phyloP scores from a whole-genome alignment of 2,113 vertebrate genomes.

The Emydura subglobosa region DNA sequence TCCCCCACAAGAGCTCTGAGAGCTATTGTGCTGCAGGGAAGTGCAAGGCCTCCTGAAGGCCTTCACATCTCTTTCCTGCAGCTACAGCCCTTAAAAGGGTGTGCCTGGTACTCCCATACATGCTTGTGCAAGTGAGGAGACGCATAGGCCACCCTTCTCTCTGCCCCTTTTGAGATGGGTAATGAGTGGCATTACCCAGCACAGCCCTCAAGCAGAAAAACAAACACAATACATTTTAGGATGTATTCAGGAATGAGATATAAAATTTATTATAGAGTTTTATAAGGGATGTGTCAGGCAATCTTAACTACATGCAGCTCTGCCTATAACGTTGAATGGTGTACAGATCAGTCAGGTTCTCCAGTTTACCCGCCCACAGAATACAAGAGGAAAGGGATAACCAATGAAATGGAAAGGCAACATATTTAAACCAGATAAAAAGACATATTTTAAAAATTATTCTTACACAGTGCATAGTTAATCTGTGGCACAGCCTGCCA shows the following conservation, averaged over 20 bases:
- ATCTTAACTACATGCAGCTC: not conserved
- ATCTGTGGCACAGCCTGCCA: not conserved
- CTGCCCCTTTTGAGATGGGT: constrained; percentile 51
- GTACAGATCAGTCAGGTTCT: not conserved
- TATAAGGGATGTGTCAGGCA: not conserved
- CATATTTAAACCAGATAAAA: constrained; percentile 18
- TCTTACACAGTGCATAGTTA: constrained; percentile 8
- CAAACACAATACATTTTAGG: constrained; percentile 25
- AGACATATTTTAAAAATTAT: not conserved
- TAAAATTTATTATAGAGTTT: constrained; percentile 28
- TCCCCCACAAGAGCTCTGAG: not conserved
- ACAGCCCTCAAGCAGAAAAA: not conserved
- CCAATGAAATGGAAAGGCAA: not conserved
- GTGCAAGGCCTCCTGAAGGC: not conserved
- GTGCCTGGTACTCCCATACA: constrained; percentile 11
- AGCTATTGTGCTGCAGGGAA: not conserved
- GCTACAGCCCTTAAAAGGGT: not conserved
- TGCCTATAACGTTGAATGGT: not conserved
- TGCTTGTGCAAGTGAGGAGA: constrained; percentile 49
- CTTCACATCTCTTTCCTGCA: not conserved
- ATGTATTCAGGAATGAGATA: constrained; percentile 4
- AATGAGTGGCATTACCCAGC: constrained; percentile 43
- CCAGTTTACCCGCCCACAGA: not conserved
- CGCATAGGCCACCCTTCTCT: constrained; percentile 61
- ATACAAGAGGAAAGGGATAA: not conserved